Evolutionary conservation across 2,888 invertebrate genomes (phyloP).

Genomic region (Rhopalosiphum nymphaeae): DNA sequence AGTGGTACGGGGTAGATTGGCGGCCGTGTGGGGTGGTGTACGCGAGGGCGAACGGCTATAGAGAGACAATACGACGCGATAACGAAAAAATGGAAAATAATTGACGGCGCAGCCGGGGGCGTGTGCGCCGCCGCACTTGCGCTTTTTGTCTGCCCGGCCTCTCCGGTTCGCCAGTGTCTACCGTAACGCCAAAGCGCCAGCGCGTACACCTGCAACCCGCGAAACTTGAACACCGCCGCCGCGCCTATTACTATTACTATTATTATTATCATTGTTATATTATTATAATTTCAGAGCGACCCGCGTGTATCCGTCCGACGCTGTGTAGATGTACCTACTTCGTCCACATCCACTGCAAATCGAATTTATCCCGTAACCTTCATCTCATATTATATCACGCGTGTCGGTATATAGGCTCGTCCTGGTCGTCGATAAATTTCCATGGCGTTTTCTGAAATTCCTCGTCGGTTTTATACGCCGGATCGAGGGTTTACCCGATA

Average conservation of each 20-base stretch:
- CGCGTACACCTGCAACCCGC: not conserved
- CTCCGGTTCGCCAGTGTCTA: slow-evolving; percentile 7
- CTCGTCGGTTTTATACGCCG: not conserved
- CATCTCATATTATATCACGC: not conserved
- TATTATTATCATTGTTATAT: not conserved
- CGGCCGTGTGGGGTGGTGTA: not conserved
- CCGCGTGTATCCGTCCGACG: not conserved
- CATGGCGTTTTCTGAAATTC: not conserved
- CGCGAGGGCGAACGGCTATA: slow-evolving; percentile 25
- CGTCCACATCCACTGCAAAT: not conserved
- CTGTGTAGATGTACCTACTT: not conserved
- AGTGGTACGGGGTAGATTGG: not conserved
- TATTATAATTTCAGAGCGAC: not conserved
- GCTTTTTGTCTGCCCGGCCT: slow-evolving; percentile 57
- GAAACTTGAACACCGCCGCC: not conserved
- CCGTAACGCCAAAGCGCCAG: slow-evolving; percentile 12
- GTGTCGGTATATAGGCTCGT: not conserved
- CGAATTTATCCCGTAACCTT: not conserved
- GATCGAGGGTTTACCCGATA: slow-evolving; percentile 11
- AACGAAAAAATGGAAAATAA: slow-evolving; percentile 55
- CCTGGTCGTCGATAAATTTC: not conserved
- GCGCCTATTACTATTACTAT: not conserved
- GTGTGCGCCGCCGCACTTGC: slow-evolving; percentile 56
- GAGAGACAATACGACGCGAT: slow-evolving; percentile 52
- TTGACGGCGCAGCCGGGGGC: slow-evolving; percentile 32